These are phyloP conservation scores for Tetragonula carbonaria DNA, from an alignment of 2,888 invertebrate genomes.

Conservation along the genomic window DNA sequence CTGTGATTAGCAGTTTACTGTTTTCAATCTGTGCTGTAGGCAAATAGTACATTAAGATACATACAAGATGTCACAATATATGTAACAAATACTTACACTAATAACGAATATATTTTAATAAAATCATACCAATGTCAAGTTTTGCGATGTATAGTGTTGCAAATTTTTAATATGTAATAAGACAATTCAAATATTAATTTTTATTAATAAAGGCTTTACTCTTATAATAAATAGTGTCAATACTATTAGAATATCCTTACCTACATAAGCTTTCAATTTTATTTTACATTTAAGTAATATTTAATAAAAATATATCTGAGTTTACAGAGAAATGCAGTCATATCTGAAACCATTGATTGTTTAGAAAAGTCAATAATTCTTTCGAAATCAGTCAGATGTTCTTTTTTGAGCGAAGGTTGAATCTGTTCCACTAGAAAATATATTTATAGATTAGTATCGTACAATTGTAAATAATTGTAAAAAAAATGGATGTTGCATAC, in stretches of 20 bases:
- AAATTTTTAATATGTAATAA: constrained; percentile 57
- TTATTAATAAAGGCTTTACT: constrained; percentile 77
- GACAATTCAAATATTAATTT: constrained; percentile 70
- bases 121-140: constrained; percentile 55
- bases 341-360: constrained; percentile 63
- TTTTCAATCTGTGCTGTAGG: constrained; percentile 49
- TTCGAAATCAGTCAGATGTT: constrained; percentile 69
- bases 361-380: constrained; percentile 65
- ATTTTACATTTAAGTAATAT: constrained; percentile 62
- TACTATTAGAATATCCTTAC: constrained; percentile 8
- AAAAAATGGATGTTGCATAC: constrained; percentile 62
- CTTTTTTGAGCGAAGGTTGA: constrained; percentile 73
- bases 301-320: constrained; percentile 75
- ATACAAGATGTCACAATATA: constrained; percentile 10
- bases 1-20: constrained; percentile 77
- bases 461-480: background rate
- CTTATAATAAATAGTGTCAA: constrained; percentile 33
- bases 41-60: constrained; percentile 31
- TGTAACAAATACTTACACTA: constrained; percentile 50
- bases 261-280: background rate
- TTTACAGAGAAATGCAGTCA: constrained; percentile 74
- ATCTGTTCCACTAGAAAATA: constrained; percentile 75
- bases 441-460: background rate
- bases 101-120: constrained; percentile 61
- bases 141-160: constrained; percentile 45